Conservation (phyloP, 2,888 invertebrate genomes). For the Lottia scabra region DNA sequence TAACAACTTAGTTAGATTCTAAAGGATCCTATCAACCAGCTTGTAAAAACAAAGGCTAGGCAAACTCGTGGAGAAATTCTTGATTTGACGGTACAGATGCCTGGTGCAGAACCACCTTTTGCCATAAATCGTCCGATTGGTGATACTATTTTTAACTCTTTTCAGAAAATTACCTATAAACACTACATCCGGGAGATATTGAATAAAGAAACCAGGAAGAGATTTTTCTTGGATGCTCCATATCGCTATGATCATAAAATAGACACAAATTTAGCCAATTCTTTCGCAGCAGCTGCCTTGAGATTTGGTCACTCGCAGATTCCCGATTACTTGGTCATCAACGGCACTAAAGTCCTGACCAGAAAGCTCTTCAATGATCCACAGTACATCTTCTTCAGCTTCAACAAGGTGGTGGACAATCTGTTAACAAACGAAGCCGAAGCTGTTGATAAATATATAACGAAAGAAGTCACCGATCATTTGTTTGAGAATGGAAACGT, state of each 20-base stretch:
- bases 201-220: slow-evolving; percentile 90
- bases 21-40: too few species aligned
- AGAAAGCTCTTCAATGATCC: neutral
- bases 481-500: neutral
- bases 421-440: neutral
- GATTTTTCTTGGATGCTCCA: slow-evolving; percentile 88
- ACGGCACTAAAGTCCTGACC: neutral
- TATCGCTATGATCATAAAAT: slow-evolving; percentile 31
- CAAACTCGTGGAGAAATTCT: too few species aligned
- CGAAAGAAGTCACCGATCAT: neutral
- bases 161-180: slow-evolving; percentile 62
- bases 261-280: slow-evolving; percentile 51
- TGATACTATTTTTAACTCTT: too few species aligned
- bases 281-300: slow-evolving; percentile 58
- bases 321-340: slow-evolving; percentile 9
- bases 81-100: too few species aligned
- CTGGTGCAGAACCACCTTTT: too few species aligned
- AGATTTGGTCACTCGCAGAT: slow-evolving; percentile 35
- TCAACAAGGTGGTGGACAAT: neutral
- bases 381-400: neutral
- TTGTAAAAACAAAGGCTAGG: too few species aligned
- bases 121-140: too few species aligned
- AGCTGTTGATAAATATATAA: neutral
- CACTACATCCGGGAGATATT: slow-evolving; percentile 82
- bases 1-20: too few species aligned